Evolutionary conservation across 2,113 vertebrate genomes (phyloP).

Genomic region (Micronisus gabar): DNA sequence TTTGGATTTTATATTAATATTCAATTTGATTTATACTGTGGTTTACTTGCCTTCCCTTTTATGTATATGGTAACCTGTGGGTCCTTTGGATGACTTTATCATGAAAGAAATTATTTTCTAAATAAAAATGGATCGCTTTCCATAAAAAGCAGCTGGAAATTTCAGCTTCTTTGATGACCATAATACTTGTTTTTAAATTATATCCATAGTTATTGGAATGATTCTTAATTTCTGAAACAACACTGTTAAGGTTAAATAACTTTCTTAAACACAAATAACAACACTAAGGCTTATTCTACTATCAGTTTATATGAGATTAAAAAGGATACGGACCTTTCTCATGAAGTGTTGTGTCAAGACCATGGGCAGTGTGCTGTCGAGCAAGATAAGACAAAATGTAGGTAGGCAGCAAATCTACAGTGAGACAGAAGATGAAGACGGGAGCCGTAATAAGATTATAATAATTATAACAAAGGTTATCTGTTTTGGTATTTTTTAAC

Average conservation of each 20-base stretch:
- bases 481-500: background rate
- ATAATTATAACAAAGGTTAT: background rate
- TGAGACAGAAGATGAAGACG: background rate
- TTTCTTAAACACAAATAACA: background rate
- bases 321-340: background rate
- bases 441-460: background rate
- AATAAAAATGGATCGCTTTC: background rate
- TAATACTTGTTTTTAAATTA: background rate
- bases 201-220: background rate
- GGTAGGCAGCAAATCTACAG: background rate
- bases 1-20: background rate
- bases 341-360: background rate
- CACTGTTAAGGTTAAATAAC: background rate
- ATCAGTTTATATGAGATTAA: background rate
- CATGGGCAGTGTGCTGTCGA: background rate
- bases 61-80: background rate
- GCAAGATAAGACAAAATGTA: background rate
- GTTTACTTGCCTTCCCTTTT: background rate
- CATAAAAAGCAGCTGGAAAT: background rate
- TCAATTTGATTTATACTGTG: background rate
- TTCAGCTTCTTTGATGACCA: background rate
- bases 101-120: background rate
- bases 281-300: background rate
- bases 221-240: background rate
- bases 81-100: background rate